Percentiles rank a stretch among this genome's conserved stretches.
Conservation (phyloP, 2,113 vertebrate genomes). For the Tragulus kanchil region DNA sequence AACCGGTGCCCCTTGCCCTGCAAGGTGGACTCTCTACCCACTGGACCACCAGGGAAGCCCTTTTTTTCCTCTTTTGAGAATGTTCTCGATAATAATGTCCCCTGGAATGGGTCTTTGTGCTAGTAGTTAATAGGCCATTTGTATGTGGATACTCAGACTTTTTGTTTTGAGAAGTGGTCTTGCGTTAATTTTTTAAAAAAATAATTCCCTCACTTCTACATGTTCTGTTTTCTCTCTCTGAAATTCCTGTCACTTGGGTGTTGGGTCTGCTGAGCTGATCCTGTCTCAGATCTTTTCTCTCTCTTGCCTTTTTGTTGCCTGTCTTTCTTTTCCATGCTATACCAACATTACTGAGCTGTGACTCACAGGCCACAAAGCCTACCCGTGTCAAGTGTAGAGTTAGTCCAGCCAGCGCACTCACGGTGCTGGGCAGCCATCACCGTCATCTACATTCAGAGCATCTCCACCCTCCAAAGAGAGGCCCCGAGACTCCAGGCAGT, state of each 20-base stretch:
- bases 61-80: background rate
- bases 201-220: background rate
- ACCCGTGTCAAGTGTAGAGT: background rate
- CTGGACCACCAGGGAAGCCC: too few species aligned
- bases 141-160: background rate
- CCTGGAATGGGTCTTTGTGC: background rate
- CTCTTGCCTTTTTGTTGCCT: conserved; percentile 4
- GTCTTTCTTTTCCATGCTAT: background rate
- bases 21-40: too few species aligned
- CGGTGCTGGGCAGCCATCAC: background rate
- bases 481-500: background rate
- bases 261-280: background rate
- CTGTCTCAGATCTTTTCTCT: conserved; percentile 12
- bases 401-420: background rate
- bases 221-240: background rate
- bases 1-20: too few species aligned
- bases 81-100: background rate
- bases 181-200: background rate
- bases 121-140: background rate
- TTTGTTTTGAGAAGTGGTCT: background rate
- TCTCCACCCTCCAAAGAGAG: background rate
- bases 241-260: background rate
- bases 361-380: background rate
- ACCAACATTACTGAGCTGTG: conserved; percentile 10
- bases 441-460: background rate